Base-by-base conservation (phyloP, 1,140 invertebrate species). In the Protaetia brevitarsis region DNA sequence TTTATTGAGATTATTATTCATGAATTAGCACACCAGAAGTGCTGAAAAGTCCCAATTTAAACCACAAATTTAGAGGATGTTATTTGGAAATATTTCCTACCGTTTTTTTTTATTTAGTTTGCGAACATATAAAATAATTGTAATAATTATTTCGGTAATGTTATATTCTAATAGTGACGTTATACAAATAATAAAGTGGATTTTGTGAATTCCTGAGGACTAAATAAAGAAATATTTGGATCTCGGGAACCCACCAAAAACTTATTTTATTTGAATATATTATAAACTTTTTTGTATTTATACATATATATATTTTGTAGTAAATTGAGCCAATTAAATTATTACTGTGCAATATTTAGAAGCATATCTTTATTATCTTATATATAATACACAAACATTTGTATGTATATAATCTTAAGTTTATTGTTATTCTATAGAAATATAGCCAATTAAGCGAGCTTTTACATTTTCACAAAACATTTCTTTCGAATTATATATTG, bases 271-370 rank as follows among this genome's bases (percentile, higher is more conserved):
- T n/a, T n/a, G n/a, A n/a, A n/a, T n/a, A n/a, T n/a, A n/a, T n/a
- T n/a, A 45, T 19, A 23, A 51, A 51, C 7, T 23, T 51, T n/a
- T 51, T 51, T 51, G 41, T 51, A 51, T 51, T 51, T 23, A 19
- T 51, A 51, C 41, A 16, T 51, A 21, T 51, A n/a, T n/a, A n/a
- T n/a, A n/a, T n/a, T 51, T 51, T 51, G 19, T 51, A 51, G 41
- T 51, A 51, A 51, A 51, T 26, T 8, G 26, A 51, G 8, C 41
- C 5, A 19, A 26, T 51, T 21, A 51, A 19, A 2, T 51, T 19
- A 51, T 23, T 51, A 51, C 26, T 51, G 19, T 51, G 41, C 41
- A 51, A 23, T 51, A 51, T 51, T 51, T 51, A 51, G 41, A 51
- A 51, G 41, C 41, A 51, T 51, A 51, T 51, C 41, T 23, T 21